A percentile compares a stretch with the other conserved stretches of the same genome.
These are phyloP conservation scores for Eretmocerus hayati DNA, from an alignment of 2,888 invertebrate genomes.

Conservation along the genomic window DNA sequence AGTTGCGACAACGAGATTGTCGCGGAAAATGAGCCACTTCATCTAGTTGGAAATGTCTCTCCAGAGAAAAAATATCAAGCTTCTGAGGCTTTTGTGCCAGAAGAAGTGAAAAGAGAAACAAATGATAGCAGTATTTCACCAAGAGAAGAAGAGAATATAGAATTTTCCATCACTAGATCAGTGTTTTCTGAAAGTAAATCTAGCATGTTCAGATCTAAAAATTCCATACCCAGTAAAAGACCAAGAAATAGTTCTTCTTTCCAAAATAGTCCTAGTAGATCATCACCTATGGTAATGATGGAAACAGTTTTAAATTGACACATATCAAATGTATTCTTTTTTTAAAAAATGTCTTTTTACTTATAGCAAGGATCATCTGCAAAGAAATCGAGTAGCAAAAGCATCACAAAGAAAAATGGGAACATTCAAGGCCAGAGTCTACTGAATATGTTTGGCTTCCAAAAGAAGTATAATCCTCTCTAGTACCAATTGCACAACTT, in stretches of 20 bases:
- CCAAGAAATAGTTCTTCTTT: conserved; percentile 1
- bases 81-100: background rate
- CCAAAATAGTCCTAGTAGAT: background rate
- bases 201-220: conserved; percentile 14
- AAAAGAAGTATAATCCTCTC: conserved; percentile 50
- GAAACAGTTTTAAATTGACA: no score
- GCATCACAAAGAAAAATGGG: conserved; percentile 34
- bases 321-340: conserved; percentile 2
- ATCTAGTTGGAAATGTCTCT: conserved; percentile 4
- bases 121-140: conserved; percentile 6
- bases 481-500: no score
- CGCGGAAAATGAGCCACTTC: conserved; percentile 8
- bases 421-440: conserved; percentile 51
- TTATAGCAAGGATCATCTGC: conserved; percentile 14
- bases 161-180: conserved; percentile 13
- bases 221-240: conserved; percentile 10
- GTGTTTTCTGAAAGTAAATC: conserved; percentile 13
- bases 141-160: conserved; percentile 11
- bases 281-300: no score
- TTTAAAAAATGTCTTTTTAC: conserved; percentile 1
- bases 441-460: conserved; percentile 62
- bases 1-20: conserved; percentile 3
- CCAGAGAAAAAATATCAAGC: background rate
- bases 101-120: background rate
- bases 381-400: conserved; percentile 8